Base-by-base conservation (phyloP, 2,113 vertebrate species). In the Tetraodon nigroviridis region DNA sequence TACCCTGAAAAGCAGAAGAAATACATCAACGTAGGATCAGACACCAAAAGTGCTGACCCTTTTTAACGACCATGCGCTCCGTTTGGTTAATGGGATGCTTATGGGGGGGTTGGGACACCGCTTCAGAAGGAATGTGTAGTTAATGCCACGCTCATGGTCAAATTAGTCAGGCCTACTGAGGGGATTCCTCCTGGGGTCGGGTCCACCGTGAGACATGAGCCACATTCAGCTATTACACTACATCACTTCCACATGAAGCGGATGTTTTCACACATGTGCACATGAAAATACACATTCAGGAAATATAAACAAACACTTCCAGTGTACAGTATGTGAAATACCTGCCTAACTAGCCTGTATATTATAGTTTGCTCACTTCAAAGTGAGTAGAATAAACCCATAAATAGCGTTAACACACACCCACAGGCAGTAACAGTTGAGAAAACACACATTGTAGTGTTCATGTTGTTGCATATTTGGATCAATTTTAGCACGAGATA, bases 71-170 rank as follows among this genome's bases (percentile, higher is more conserved):
- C 21, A 19, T 27, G 24, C 0, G 37, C 74, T 76, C 45, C 19
- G 70, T 86, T 85, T 84, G 84, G 83, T 79, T 76, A 63, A 87
- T 80, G 61, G 71, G 69, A 67, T 55, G 45, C 65, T 61, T 48
- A 64, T 55, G 51, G 52, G 67, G 42, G 44, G 61, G 58, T 61
- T 65, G 69, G 40, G 63, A 63, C 50, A 27, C 57, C 51, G 47
- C 71, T 67, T 83, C 53, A 45, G 73, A 76, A 86, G 78, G 83
- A 89, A 89, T 87, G 84, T 78, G 65, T 73, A 76, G 73, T 85
- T 84, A 87, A 86, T 84, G 80, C 70, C 73, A 75, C 46, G 69
- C 82, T 85, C 78, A 77, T 67, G 70, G 67, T 68, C 78, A 84
- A 84, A 82, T 86, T 79, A 83, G 83, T 85, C 71, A 81, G 72